These are phyloP conservation scores for Salvelinus fontinalis DNA, from an alignment of 2,113 vertebrate genomes.

Conservation along the genomic window DNA sequence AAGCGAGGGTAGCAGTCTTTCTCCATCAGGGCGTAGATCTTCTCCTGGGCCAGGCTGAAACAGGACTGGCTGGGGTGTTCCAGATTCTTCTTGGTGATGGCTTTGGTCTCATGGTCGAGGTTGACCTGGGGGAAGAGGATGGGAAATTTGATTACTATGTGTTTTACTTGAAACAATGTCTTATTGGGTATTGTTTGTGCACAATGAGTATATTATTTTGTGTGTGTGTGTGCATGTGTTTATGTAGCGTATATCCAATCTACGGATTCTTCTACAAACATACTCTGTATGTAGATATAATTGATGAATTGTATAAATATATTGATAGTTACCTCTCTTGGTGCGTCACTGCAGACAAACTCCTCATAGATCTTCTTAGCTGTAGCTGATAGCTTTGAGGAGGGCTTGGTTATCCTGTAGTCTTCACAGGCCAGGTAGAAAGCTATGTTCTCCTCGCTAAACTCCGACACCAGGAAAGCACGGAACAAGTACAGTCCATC, in stretches of 20 bases:
- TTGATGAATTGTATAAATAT: neutral
- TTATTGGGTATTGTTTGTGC: neutral
- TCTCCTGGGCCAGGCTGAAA: conserved; percentile 84
- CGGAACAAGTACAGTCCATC: conserved; percentile 88
- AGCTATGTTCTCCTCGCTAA: conserved; percentile 93
- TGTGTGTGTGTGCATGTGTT: neutral
- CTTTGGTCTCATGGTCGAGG: conserved; percentile 86
- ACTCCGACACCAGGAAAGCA: conserved; percentile 88
- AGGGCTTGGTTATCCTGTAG: conserved; percentile 79
- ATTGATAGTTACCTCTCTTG: conserved; percentile 82
- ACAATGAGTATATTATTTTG: neutral
- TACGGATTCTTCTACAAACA: too few species aligned
- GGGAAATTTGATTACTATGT: neutral
- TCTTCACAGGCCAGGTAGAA: conserved; percentile 97
- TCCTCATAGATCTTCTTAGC: conserved; percentile 91
- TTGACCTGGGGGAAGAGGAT: conserved; percentile 81
- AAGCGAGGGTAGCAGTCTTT: conserved; percentile 94
- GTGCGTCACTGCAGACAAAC: conserved; percentile 83
- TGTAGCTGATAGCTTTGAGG: conserved; percentile 79
- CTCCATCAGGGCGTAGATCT: conserved; percentile 90
- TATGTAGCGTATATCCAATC: neutral
- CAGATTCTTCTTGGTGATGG: conserved; percentile 80
- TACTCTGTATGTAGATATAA: too few species aligned
- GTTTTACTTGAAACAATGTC: neutral
- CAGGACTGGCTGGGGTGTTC: conserved; percentile 72